Evolutionary conservation across 2,888 invertebrate species (phyloP), one percentile per base, ranked within the genome.

Genomic region (Busseola fusca): DNA sequence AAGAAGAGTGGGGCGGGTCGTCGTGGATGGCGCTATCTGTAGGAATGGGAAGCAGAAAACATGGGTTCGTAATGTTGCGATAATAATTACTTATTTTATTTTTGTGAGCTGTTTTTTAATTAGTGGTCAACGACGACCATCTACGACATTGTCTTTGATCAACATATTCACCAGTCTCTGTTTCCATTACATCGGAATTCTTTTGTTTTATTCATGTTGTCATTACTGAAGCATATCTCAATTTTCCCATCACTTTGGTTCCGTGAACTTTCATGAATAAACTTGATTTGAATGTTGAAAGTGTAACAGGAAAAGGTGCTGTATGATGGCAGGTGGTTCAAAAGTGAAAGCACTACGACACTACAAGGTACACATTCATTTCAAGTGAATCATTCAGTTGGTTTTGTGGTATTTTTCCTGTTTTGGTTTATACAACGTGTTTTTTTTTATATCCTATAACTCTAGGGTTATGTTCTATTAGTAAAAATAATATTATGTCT

Each of bases 281-380:
- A 67, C 64, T 67, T 62, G 62, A 79, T 79, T 62, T 65, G 30
- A 34, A 45, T 58, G 66, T 67, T 72, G 64, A 65, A 81, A 81
- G 74, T 83, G 65, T 78, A 76, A 76, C 83, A 81, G 74, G 83
- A 70, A 75, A 82, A 64, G 45, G 68, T 68, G 56, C 10, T 64
- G 63, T 70, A 71, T 74, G 59, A 42, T 65, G 69, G 57, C 83
- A 81, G 72, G 79, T 83, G 81, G 45, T 63, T 56, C 64, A 74
- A 82, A 81, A 83, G 83, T 83, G 79, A 83, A 83, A 83, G 81
- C 56, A 64, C 42, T 56, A 64, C 66, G 59, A 64, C 63, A 60
- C 42, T 40, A 56, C 50, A 42, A 76, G 64, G 63, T 62, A 63
- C 65, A 72, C 70, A 66, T 74, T 72, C 59, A 60, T 48, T 72